Base-by-base conservation (phyloP, 1,140 invertebrate genomes). In the Neoseiulus cucumeris region DNA sequence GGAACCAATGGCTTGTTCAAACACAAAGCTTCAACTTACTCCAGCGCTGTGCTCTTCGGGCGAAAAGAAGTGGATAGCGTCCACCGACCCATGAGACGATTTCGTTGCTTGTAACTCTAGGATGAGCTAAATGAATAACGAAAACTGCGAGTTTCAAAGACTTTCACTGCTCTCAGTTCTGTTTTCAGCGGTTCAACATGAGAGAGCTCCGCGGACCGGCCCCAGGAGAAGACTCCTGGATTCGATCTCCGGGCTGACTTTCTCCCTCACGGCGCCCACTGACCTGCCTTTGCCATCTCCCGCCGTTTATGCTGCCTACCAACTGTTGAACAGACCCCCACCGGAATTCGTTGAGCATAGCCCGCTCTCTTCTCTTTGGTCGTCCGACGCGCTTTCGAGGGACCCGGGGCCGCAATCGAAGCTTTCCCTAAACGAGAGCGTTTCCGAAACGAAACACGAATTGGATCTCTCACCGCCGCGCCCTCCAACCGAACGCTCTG, bases 181-280 rank as follows among this genome's bases (percentile, higher is more conserved):
- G 28, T 29, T 68, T 75, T 68, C 79, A 91, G 89, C 89, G 67
- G 89, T 91, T 4, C 88, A 91, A 73, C 87, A 91, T 75, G 88
- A 91, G 76, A 78, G 89, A 68, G 87, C 88, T 14, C 87, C 87
- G 0, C 76, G 88, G 67, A 74, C 75, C 51, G 77, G 75, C 66
- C 73, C 73, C 65, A 73, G 72, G 51, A 70, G 71, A 64, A 67
- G 72, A 28, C 71, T 71, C 42, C 69, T 71, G 66, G 51, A 59
- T 20, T 59, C 51, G 25, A 59, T 59, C 17, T 59, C 51, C 25
- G 22, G 22, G 17, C 33, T 59, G 9, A 33, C 17, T 17, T 59
- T 59, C 39, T 45, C 41, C 25, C 66, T 65, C 45, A 65, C 9
- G 42, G 44, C 64, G 28, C 20, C 39, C 14, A 44, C 68, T 45